Base-by-base conservation (phyloP, 2,113 vertebrate species). In the Rhipidura dahli region DNA sequence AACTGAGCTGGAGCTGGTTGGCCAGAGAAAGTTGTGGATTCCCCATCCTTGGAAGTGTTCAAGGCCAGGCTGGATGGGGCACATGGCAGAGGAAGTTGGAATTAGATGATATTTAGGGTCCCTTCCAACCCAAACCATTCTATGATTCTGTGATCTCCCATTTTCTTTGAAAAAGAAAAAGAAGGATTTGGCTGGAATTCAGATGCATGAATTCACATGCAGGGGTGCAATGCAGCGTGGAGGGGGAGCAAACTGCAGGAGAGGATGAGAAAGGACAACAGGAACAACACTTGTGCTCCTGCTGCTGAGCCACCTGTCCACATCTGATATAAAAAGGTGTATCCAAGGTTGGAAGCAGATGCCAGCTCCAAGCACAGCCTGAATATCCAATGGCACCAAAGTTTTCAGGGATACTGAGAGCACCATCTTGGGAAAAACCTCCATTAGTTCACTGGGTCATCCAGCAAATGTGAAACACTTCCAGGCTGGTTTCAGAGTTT, bases 371-470 rank as follows among this genome's bases (percentile, higher is more conserved):
- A 40, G 19, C 15, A 53, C 16, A 42, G 20, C 13, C 26, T 59
- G 23, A 45, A 24, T 7, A 51, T 6, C 16, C 47, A 44, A 6
- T 35, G 13, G 37, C 59, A 50, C 6, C n/a, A 11, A 4, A 3
- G 9, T 4, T 45, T 51, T 45, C 40, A 31, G 13, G 42, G 35
- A 21, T 69, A 26, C 10, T 19, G 15, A 80, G 31, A 49, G 3
- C 31, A 15, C 3, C 30, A 10, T 15, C 17, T 30, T 39, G 75
- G 72, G 30, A 61, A 71, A 77, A 89, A 19, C 4, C 7, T 72
- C 31, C 7, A 35, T 2, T 5, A 6, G 39, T 16, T 60, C 28
- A 57, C 19, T 1, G 1, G 3, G 7, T 44, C 31, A 68, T 30
- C 10, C 20, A 57, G n/a, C 0, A 1, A 39, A 6, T 40, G 11